Evolutionary conservation across 1,140 invertebrate species (phyloP), one percentile per base, ranked within the genome.

Genomic region (Trachelipus rathkii): DNA sequence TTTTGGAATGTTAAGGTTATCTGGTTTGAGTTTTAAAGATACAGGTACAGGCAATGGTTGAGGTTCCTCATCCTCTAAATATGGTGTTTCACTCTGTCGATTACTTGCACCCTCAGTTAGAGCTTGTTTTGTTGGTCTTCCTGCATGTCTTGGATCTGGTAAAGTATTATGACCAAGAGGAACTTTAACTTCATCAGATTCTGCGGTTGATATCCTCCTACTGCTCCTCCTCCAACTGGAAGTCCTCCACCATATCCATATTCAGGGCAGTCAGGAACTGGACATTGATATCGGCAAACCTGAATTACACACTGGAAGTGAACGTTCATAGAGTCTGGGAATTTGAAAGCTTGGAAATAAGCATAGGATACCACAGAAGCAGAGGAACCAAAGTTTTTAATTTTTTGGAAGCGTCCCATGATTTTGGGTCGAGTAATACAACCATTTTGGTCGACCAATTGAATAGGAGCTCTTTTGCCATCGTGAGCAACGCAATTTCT

Each of bases 231-330:
- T 21, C 45, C 24, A 50, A 44, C 44, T 19, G 53, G 72, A 45
- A 71, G 44, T n/a, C 53, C 45, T 9, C 23, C 69, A 11, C 68
- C 70, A 11, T 68, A 21, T n/a, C n/a, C 21, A 33, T n/a, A n/a
- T 74, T 15, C 88, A 11, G 89, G 91, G 84, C 93, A 95, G 85
- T 94, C 94, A 0, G 93, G 94, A 82, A 95, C 94, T 0, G 94
- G 94, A 83, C 95, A 96, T 83, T 95, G 93, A 85, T 95, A 94
- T 76, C 94, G 89, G 82, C 95, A 97, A 2, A 96, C 94, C 87
- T 97, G 95, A 81, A 97, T 96, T 1, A 95, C 93, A 84, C 95
- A 96, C 85, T 97, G 95, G 91, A 97, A 97, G 88, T 96, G 95
- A 1, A 97, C 94, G 83, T 96, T 95, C 95, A 96, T 96, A 11